Percentiles rank a stretch among this genome's conserved stretches.
Evolutionary conservation across 2,797 vertebrate species (phyloP).

Genomic region (Bradypodion ventrale): DNA sequence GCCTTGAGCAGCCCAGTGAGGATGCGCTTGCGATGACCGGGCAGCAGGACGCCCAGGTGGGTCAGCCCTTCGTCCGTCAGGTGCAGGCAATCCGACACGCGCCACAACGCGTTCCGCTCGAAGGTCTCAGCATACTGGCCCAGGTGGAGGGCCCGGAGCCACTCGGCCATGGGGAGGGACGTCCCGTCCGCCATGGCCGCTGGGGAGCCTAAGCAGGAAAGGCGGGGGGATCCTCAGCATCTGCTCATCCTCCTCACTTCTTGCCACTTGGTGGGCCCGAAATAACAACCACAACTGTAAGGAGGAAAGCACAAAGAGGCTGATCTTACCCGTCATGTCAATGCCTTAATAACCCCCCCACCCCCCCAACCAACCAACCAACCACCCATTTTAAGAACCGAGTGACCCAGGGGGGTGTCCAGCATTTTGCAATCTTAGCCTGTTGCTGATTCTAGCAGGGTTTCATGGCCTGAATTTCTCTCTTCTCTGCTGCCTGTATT

Average conservation of each 20-base stretch:
- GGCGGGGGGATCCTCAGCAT: neutral
- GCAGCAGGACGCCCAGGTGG: slow-evolving; percentile 82
- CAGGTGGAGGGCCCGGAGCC: slow-evolving; percentile 85
- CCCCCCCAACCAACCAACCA: too few species aligned
- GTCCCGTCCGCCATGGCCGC: slow-evolving; percentile 64
- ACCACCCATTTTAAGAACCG: too few species aligned
- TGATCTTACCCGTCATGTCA: too few species aligned
- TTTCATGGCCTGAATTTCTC: too few species aligned
- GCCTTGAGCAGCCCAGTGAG: slow-evolving; percentile 83
- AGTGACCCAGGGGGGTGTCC: too few species aligned
- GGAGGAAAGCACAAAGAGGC: neutral
- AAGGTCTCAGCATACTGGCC: slow-evolving; percentile 86
- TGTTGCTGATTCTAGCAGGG: too few species aligned
- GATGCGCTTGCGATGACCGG: slow-evolving; percentile 90
- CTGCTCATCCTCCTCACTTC: slow-evolving; percentile 29
- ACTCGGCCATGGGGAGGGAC: slow-evolving; percentile 74
- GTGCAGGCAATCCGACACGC: slow-evolving; percentile 78
- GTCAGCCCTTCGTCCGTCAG: slow-evolving; percentile 78
- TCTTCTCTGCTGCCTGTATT: too few species aligned
- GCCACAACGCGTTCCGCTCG: slow-evolving; percentile 69
- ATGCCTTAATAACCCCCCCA: too few species aligned
- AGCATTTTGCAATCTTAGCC: too few species aligned
- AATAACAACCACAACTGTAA: slow-evolving; percentile 10
- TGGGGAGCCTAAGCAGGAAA: neutral
- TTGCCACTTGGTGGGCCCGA: fast-evolving